These are phyloP conservation scores for Carcina quercana DNA, from an alignment of 2,888 invertebrate genomes.

Conservation along the genomic window DNA sequence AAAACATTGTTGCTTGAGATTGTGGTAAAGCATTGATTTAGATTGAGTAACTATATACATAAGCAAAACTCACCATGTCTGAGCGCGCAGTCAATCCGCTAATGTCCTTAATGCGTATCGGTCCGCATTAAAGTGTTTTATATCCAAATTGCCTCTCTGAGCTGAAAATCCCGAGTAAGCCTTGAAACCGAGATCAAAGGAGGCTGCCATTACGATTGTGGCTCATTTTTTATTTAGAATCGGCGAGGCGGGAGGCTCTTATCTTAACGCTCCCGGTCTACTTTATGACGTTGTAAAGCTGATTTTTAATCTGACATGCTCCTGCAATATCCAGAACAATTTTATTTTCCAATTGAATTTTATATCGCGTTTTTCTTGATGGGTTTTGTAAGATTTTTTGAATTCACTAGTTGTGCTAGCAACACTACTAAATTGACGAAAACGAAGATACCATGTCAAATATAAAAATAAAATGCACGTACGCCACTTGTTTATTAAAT, in stretches of 20 bases:
- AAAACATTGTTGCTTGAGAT: neutral
- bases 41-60: neutral
- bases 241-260: slow-evolving; percentile 44
- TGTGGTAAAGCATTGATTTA: too few species aligned
- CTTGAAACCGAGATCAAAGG: slow-evolving; percentile 72
- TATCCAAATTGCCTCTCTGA: slow-evolving; percentile 63
- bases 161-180: slow-evolving; percentile 65
- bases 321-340: slow-evolving; percentile 44
- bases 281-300: slow-evolving; percentile 73
- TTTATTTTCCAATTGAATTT: slow-evolving; percentile 31
- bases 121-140: slow-evolving; percentile 59
- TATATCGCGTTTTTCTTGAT: slow-evolving; percentile 8
- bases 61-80: neutral
- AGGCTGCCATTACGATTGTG: slow-evolving; percentile 66
- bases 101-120: slow-evolving; percentile 64
- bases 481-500: too few species aligned
- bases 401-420: neutral
- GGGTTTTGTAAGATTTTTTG: slow-evolving; percentile 3
- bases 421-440: too few species aligned
- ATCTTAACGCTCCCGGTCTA: slow-evolving; percentile 63
- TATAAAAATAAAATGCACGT: too few species aligned
- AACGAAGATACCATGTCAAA: too few species aligned
- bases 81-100: slow-evolving; percentile 49
- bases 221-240: slow-evolving; percentile 73
- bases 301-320: slow-evolving; percentile 70